These are phyloP conservation scores for Drosophila pseudoananassae DNA, from an alignment of 1,140 invertebrate genomes.

Conservation along the genomic window DNA sequence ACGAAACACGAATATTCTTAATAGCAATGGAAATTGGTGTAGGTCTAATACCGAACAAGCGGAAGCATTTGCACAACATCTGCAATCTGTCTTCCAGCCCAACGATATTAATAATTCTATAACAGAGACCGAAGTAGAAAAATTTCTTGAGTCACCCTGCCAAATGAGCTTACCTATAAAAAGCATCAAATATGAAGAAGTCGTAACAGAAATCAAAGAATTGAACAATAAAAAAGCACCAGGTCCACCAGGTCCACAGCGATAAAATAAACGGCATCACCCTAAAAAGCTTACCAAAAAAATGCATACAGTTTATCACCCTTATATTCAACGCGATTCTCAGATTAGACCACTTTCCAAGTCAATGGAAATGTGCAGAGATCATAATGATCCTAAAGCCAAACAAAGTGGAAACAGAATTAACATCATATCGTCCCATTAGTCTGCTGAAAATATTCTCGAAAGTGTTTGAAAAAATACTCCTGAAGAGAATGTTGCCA, in stretches of 20 bases:
- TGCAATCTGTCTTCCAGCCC: neutral
- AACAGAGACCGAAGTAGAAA: slow-evolving; percentile 17
- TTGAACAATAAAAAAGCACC: slow-evolving; percentile 47
- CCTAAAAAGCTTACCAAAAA: slow-evolving; percentile 24
- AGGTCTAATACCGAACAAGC: slow-evolving; percentile 3
- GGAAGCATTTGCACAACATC: slow-evolving; percentile 7
- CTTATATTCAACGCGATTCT: slow-evolving; percentile 38
- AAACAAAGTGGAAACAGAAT: slow-evolving; percentile 19
- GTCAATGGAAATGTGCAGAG: slow-evolving; percentile 36
- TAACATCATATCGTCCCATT: slow-evolving; percentile 27
- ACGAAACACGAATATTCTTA: neutral
- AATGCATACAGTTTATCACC: slow-evolving; percentile 28
- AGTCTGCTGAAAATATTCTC: slow-evolving; percentile 58
- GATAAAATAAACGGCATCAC: slow-evolving; percentile 33
- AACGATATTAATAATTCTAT: neutral
- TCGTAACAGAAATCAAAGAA: slow-evolving; percentile 30
- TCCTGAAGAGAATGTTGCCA: slow-evolving; percentile 52
- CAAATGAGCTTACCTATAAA: slow-evolving; percentile 32
- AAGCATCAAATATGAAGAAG: slow-evolving; percentile 2
- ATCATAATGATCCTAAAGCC: slow-evolving; percentile 30
- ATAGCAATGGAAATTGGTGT: slow-evolving; percentile 8
- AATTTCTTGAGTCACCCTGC: slow-evolving; percentile 18
- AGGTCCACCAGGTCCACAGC: too few relatives aligned
- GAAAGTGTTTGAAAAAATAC: slow-evolving; percentile 67
- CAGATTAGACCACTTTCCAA: slow-evolving; percentile 32